Base-by-base conservation (phyloP, 2,113 vertebrate genomes). In the Phyllostomus discolor region DNA sequence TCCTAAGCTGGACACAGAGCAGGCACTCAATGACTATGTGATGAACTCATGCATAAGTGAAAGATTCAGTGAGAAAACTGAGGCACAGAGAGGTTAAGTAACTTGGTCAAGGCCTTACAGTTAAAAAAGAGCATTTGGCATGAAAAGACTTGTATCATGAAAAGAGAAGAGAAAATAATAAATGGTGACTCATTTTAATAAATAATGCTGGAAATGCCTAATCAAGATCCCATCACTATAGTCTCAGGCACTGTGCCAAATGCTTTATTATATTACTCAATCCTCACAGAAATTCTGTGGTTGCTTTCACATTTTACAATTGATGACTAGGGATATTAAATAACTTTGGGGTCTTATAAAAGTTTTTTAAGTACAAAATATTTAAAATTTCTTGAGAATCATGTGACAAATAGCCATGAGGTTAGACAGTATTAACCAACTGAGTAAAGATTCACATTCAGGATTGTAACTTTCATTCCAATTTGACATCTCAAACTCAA, bases 391-490 rank as follows among this genome's bases (percentile, higher is more conserved):
- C 64, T 33, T 26, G 31, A 72, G 64, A 90, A 66, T 26, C 14
- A 19, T 26, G 8, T 12, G 33, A 62, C 16, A 26, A 41, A 76
- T 22, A 38, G 28, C 33, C 22, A 14, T 1, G 31, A 54, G 10
- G 2, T 88, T n/a, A 26, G 46, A 57, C 2, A 7, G 12, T 10
- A 31, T 35, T 35, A 57, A 38, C 2, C 3, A 8, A 7, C 10
- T 38, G 35, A 50, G 1, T 8, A 16, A 83, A 52, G 14, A 19
- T 31, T 62, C 41, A 11, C 19, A 33, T 28, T 59, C 7, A 33
- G 26, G 14, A 48, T 1, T 2, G 0, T 26, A 10, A 9, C 28
- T 31, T 7, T 4, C 14, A 0, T 10, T 12, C 41, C 48, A 12
- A 33, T 20, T 2, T 69, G n/a, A 19, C 31, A 52, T 62, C 22